Percentiles rank a stretch among this genome's conserved stretches.
Conservation (phyloP, 2,113 vertebrate species). For the Oostethus manadensis region DNA sequence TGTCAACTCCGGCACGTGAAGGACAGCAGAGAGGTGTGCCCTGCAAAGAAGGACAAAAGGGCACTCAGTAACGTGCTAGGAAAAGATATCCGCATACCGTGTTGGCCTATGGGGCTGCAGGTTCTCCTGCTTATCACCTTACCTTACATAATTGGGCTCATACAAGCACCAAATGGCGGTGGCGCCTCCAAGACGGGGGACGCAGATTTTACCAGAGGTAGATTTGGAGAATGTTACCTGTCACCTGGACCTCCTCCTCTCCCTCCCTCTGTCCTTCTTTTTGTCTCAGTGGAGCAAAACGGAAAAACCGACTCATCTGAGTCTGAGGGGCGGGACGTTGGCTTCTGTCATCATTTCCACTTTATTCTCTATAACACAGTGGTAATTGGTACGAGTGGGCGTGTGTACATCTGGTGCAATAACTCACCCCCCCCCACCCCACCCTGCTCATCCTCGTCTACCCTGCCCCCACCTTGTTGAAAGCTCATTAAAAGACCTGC, state of each 20-base stretch:
- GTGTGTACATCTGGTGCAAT: conserved; percentile 71
- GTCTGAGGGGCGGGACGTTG: conserved; percentile 9
- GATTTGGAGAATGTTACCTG: conserved; percentile 33
- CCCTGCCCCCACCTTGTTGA: conserved; percentile 71
- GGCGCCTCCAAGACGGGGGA: conserved; percentile 34
- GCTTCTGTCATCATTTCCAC: conserved; percentile 50
- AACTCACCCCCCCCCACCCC: conserved; percentile 25
- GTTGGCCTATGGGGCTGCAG: conserved; percentile 32
- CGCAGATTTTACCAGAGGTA: conserved; percentile 44
- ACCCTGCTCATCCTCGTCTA: conserved; percentile 41
- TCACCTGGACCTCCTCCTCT: conserved; percentile 35
- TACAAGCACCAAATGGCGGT: conserved; percentile 66
- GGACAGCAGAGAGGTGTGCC: conserved; percentile 46
- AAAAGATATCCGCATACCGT: conserved; percentile 62
- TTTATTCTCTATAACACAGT: conserved; percentile 54
- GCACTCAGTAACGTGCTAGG: conserved; percentile 47
- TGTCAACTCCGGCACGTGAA: conserved; percentile 9
- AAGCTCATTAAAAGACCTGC: conserved; percentile 78
- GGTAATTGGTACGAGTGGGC: conserved; percentile 71
- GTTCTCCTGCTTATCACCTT: conserved; percentile 65
- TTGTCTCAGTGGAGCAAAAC: conserved; percentile 43
- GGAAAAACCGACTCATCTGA: conserved; percentile 45
- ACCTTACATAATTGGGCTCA: conserved; percentile 70
- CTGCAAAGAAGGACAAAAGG: conserved; percentile 53
- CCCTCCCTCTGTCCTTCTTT: neutral